These are phyloP conservation scores for Notothenia coriiceps DNA, from an alignment of 2,113 vertebrate species.

Conservation along the genomic window DNA sequence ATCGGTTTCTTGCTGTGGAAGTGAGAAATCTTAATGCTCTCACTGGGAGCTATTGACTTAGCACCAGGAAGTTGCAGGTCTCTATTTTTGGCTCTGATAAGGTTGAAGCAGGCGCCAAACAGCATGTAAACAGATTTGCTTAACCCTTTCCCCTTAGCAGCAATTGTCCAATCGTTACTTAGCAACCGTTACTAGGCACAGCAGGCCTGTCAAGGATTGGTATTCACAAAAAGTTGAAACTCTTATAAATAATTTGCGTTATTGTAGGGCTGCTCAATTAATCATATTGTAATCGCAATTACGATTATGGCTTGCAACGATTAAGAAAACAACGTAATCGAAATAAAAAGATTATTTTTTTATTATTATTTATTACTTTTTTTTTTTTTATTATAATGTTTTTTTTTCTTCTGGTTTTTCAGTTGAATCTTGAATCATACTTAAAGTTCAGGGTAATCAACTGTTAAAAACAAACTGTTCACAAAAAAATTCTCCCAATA, in stretches of 20 bases:
- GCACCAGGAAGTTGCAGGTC: slow-evolving; percentile 6
- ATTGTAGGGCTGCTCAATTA: no score
- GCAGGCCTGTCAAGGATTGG: background rate
- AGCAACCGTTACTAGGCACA: background rate
- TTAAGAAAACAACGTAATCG: no score
- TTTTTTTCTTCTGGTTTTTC: no score
- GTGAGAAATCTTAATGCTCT: slow-evolving; percentile 12
- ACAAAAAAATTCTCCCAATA: no score
- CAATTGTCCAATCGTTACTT: background rate
- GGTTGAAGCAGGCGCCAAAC: slow-evolving; percentile 9
- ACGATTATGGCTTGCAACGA: no score
- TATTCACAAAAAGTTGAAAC: background rate
- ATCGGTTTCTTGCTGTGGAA: slow-evolving; percentile 8
- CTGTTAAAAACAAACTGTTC: no score
- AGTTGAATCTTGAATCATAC: no score
- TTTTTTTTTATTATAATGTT: no score
- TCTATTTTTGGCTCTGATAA: slow-evolving; percentile 29
- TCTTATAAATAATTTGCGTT: background rate
- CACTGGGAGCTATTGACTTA: slow-evolving; percentile 15
- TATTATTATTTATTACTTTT: no score
- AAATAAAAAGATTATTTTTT: no score
- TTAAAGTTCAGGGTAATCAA: no score
- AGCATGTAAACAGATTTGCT: background rate
- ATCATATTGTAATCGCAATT: no score
- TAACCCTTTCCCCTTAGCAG: background rate